Base-by-base conservation (phyloP, 2,113 vertebrate species). In the Haemorhous mexicanus region DNA sequence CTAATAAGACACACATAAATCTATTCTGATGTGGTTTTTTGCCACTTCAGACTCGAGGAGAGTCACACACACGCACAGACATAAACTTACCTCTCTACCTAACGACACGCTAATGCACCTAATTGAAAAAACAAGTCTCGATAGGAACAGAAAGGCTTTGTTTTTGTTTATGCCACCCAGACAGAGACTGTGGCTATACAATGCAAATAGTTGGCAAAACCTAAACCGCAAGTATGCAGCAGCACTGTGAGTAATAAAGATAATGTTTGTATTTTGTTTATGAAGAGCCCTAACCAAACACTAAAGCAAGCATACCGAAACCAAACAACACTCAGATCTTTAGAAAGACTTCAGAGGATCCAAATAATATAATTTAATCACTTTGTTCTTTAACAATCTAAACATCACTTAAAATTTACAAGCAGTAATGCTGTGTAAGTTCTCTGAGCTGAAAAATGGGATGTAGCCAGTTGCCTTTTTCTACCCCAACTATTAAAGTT, bases 241-340 rank as follows among this genome's bases (percentile, higher is more conserved):
- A 95, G 86, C 94, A 77, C 86, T 88, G 78, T 94, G 93, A 96
- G 70, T 96, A 96, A 96, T 95, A 96, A 96, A 96, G 93, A 90
- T 96, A 96, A 97, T 50, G 46, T 84, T 97, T 96, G 81, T 84
- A 58, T 97, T 97, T 95, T 94, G 92, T 96, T 98, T 97, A 92
- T 87, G 94, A 87, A 94, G 91, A 95, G 88, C 50, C 72, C 85
- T 85, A 97, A 97, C 80, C 93, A 96, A 94, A 95, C 79, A 91
- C 74, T 93, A 74, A 90, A 96, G 75, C 67, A 91, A 97, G 79
- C 20, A 2, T 66, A 92, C 76, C 67, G 87, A 92, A 96, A 97
- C 81, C 83, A 96, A 96, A 94, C 85, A 95, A 81, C 74, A 88
- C 69, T 77, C 61, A 92, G 58, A 93, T 74, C 91, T 93, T 93